Evolutionary conservation across 1,140 invertebrate genomes (phyloP).

Genomic region (Drosophila biarmipes): DNA sequence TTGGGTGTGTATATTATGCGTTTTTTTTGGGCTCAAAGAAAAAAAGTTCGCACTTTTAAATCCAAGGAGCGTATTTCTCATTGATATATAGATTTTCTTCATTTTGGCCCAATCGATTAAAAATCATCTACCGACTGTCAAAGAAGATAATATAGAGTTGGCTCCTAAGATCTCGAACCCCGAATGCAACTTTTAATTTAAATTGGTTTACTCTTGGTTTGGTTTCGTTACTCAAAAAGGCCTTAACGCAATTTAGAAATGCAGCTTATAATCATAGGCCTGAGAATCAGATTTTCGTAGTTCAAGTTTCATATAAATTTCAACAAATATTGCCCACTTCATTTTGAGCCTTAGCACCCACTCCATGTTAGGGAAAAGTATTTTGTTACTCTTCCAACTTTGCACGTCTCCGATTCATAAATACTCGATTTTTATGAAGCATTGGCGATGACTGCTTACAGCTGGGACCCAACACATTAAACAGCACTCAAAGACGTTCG

Average conservation of each 20-base stretch:
- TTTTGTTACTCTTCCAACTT: not conserved
- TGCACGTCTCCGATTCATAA: constrained; percentile 51
- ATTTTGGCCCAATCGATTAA: constrained; percentile 14
- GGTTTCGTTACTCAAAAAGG: not conserved
- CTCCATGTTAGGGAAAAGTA: too few relatives aligned
- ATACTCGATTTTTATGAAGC: constrained; percentile 67
- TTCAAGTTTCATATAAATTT: too few relatives aligned
- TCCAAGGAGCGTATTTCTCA: constrained; percentile 18
- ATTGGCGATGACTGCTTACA: constrained; percentile 47
- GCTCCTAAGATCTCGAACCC: constrained; percentile 25
- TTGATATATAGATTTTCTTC: not conserved
- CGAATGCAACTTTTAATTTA: not conserved
- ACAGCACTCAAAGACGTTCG: constrained; percentile 37
- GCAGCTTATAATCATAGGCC: too few relatives aligned
- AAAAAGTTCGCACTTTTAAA: not conserved
- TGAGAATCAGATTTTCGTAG: too few relatives aligned
- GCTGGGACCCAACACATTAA: constrained; percentile 45
- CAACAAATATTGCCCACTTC: too few relatives aligned
- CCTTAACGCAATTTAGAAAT: too few relatives aligned
- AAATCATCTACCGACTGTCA: constrained; percentile 30
- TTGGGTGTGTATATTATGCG: constrained; percentile 54
- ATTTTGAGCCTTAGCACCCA: too few relatives aligned
- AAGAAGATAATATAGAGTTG: not conserved
- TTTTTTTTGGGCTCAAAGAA: constrained; percentile 56
- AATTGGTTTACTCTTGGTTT: not conserved